phyloP scores from a whole-genome alignment of 2,888 invertebrate genomes.

The Ophion obscuratus region DNA sequence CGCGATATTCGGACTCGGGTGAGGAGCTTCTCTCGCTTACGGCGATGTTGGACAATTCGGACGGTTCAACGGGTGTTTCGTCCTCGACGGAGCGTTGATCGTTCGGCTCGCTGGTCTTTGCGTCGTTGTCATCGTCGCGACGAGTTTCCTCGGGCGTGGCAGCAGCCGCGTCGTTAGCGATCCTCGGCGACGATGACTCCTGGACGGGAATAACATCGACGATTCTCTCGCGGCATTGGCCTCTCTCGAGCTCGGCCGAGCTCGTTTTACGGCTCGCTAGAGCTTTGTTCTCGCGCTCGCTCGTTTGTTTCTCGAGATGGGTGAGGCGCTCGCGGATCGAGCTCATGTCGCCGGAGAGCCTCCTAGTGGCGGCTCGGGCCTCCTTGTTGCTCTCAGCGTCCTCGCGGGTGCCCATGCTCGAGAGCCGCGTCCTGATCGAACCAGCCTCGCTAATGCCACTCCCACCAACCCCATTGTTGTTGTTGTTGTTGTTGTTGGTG shows the following conservation, averaged over 20 bases:
- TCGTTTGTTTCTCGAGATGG: slow-evolving; percentile 86
- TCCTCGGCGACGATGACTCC: slow-evolving; percentile 83
- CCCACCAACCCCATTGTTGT: slow-evolving; percentile 73
- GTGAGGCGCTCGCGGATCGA: slow-evolving; percentile 88
- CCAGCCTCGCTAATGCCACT: slow-evolving; percentile 87
- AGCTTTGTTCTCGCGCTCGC: slow-evolving; percentile 76
- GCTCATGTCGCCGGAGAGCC: slow-evolving; percentile 87
- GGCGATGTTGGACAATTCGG: slow-evolving; percentile 6
- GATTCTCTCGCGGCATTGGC: slow-evolving; percentile 12
- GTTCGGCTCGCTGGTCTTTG: slow-evolving; percentile 57
- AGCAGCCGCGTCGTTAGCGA: slow-evolving; percentile 80
- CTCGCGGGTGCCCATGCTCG: slow-evolving; percentile 88
- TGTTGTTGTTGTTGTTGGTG: slow-evolving; percentile 75
- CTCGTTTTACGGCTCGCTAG: slow-evolving; percentile 48
- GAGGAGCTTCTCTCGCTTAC: slow-evolving; percentile 81
- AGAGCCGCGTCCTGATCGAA: slow-evolving; percentile 90
- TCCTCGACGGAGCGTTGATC: slow-evolving; percentile 61
- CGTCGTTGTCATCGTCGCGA: neutral
- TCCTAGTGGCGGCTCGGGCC: slow-evolving; percentile 80
- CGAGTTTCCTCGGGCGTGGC: neutral
- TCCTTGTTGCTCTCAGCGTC: slow-evolving; percentile 87
- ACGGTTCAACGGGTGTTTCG: slow-evolving; percentile 62
- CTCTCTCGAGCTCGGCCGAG: slow-evolving; percentile 75
- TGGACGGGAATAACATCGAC: slow-evolving; percentile 20
- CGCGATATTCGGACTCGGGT: slow-evolving; percentile 81